These are phyloP conservation scores for Lepidurus apus DNA, from an alignment of 1,140 invertebrate species.

Conservation along the genomic window DNA sequence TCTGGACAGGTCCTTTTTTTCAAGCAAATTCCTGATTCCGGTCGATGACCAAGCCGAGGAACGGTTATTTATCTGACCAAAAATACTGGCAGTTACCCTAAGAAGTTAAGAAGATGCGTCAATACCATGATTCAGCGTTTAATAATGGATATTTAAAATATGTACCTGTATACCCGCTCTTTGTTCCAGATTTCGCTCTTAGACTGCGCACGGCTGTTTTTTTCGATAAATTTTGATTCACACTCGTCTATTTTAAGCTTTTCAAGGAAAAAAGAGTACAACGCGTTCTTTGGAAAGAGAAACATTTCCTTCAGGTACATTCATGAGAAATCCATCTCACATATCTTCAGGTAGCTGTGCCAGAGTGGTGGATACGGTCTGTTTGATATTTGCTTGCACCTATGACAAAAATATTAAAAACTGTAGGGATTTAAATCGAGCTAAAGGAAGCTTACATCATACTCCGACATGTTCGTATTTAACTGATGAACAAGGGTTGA, in stretches of 20 bases:
- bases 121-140: too few relatives aligned
- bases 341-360: neutral
- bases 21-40: neutral
- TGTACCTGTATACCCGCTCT: neutral
- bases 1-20: slow-evolving; percentile 6
- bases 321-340: neutral
- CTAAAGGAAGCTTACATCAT: neutral
- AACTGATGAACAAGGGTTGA: slow-evolving; percentile 18
- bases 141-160: too few relatives aligned
- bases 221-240: neutral
- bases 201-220: slow-evolving; percentile 22
- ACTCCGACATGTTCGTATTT: slow-evolving; percentile 14
- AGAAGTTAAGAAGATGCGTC: too few relatives aligned
- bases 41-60: neutral
- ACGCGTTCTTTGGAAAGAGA: neutral
- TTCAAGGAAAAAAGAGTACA: neutral
- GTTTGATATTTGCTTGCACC: neutral
- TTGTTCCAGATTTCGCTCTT: neutral
- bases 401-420: neutral
- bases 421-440: neutral
- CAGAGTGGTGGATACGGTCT: neutral
- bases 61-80: too few relatives aligned
- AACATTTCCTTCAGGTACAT: neutral
- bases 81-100: too few relatives aligned
- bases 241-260: neutral